Base-by-base conservation (phyloP, 2,888 invertebrate genomes). In the Cetonia aurata region DNA sequence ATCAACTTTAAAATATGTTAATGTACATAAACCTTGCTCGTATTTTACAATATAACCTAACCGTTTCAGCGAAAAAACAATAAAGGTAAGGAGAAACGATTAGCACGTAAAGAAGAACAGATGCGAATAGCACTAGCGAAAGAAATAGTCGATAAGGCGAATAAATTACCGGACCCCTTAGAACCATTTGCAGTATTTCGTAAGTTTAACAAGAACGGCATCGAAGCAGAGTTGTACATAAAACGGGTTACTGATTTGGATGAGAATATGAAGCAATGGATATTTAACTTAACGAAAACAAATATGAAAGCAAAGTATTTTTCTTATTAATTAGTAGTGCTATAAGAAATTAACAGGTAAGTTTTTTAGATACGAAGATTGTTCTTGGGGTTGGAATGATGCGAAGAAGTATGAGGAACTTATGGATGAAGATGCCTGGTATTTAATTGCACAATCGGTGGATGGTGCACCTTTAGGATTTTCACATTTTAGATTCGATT, bases 401-500 rank as follows among this genome's bases (percentile, higher is more conserved):
- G 87, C 88, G n/a, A 88, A 89, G 59, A 94, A 94, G 83, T 84
- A 86, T 15, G 89, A 90, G 72, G 94, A 94, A 84, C 88, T 94
- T 88, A 88, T 86, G 25, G 92, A 93, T 77, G 90, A 91, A 69
- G 84, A 87, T 46, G 93, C 94, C 3, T 90, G 92, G 89, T 94
- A 92, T 82, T 86, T 94, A 41, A 86, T 94, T 71, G 93, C 89
- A 4, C 87, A 86, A 78, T 84, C 86, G 69, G 83, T 85, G 41
- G 84, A 86, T 57, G 84, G 84, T 6, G 82, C 80, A 73, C 88
- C 89, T 0, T 85, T 93, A 66, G 95, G 91, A 1, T 94, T 93
- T 83, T 90, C 91, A 67, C 94, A 95, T 84, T 95, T 94, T 83
- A 86, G 95, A 80, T 95, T 95, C 85, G 95, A 94, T 81, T 86